Evolutionary conservation across 1,140 invertebrate genomes (phyloP), one percentile per base, ranked within the genome.

Genomic region (Lepidurus arcticus): DNA sequence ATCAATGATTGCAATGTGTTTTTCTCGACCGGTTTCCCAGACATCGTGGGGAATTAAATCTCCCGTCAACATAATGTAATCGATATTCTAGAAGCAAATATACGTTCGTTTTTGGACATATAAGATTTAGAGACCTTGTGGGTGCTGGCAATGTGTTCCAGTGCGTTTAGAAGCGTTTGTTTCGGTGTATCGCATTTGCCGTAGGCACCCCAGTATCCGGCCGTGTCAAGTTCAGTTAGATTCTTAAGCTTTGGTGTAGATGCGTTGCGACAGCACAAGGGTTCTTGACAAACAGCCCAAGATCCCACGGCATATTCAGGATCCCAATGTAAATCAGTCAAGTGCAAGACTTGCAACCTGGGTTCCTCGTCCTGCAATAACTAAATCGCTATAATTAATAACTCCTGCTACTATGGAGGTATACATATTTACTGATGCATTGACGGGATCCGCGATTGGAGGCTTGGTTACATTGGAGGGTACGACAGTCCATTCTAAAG

Each of bases 271-370:
- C 94, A 97, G 82, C 94, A 97, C 7, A 91, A 85, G 6, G 92
- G 92, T 81, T 93, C 89, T 5, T 86, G 86, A 82, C 94, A 97
- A 6, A 87, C 82, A 3, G 92, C 89, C 74, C 91, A 89, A 0
- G 89, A 87, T 16, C 89, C 88, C 1, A 87, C 83, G 78, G 88
- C 84, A 82, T 96, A 97, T 7, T 88, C 82, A 0, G 90, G 89
- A 84, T 96, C 94, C 77, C 92, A 89, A 83, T 96, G 94, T 65
- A 93, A 88, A 83, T 96, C 94, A 0, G 91, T 90, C 73, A 96
- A 83, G 45, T 96, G 91, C 10, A 93, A 85, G 34, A 95, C 86
- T 82, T 89, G 87, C 0, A 89, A 78, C 11, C 79, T 76, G 1
- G 75, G 73, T 13, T 21, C 10, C 4, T 53, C 77, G 47, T 73